A percentile compares a stretch with the other conserved stretches of the same genome.
Conservation (phyloP, 37 sponge, comb jelly and placozoan species). For the Ephydatia muelleri region DNA sequence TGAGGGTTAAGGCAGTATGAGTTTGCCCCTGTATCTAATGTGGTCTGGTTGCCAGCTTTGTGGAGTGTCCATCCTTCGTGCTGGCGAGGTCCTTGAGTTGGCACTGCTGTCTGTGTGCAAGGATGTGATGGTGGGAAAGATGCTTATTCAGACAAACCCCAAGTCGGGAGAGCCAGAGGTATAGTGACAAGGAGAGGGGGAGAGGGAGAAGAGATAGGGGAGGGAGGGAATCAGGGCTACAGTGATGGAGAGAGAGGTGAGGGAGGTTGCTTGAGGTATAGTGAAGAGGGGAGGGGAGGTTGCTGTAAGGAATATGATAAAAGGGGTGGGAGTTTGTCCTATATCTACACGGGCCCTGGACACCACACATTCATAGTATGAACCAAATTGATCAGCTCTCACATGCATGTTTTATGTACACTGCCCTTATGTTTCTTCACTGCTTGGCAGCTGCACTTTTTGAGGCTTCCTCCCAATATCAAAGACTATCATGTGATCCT, state of each 20-base stretch:
- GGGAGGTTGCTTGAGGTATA: background rate
- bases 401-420: background rate
- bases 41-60: constrained; percentile 60
- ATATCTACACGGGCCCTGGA: background rate
- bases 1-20: background rate
- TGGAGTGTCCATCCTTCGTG: constrained; percentile 92
- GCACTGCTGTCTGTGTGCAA: constrained; percentile 87
- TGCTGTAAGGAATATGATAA: too few species aligned
- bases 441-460: constrained; percentile 67
- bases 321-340: background rate
- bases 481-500: constrained; percentile 71
- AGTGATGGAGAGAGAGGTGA: too few species aligned
- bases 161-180: constrained; percentile 88
- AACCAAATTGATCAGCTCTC: background rate
- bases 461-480: constrained; percentile 76
- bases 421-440: background rate
- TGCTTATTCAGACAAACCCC: constrained; percentile 90
- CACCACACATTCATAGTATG: background rate
- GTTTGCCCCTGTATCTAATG: background rate
- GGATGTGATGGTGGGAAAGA: constrained; percentile 89
- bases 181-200: background rate
- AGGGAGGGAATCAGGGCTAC: too few species aligned
- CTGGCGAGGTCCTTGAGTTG: constrained; percentile 92
- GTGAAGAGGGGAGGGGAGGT: background rate
- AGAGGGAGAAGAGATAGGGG: too few species aligned